phyloP scores from a whole-genome alignment of 2,888 invertebrate genomes.

The Tinea pellionella region DNA sequence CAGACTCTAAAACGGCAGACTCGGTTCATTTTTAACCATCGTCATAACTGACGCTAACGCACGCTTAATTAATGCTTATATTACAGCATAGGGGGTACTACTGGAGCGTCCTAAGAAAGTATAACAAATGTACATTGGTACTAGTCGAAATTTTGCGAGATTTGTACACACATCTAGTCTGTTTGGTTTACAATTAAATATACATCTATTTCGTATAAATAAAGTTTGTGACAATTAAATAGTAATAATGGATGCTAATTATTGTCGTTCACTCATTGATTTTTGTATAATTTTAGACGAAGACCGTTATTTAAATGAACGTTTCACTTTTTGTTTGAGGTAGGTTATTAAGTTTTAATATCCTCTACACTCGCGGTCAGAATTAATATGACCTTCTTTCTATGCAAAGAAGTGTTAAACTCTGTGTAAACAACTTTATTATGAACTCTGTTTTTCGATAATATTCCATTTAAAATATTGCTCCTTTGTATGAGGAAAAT shows the following conservation, averaged over 20 bases:
- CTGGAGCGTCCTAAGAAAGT: no score
- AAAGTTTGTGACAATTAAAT: background rate
- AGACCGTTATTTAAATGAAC: background rate
- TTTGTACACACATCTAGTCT: no score
- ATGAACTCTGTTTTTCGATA: background rate
- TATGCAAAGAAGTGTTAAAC: background rate
- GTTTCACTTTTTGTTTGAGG: constrained; percentile 3
- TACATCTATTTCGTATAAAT: background rate
- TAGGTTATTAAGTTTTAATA: background rate
- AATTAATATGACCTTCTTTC: constrained; percentile 5
- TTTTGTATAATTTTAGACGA: background rate
- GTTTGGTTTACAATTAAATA: no score
- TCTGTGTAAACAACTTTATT: background rate
- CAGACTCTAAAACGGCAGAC: no score
- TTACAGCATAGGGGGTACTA: no score
- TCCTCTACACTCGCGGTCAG: background rate
- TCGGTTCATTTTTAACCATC: no score
- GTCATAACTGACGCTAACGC: no score
- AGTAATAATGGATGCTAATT: background rate
- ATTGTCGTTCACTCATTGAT: background rate
- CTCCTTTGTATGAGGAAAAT: background rate
- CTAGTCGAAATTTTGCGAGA: no score
- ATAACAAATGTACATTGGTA: no score
- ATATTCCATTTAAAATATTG: background rate
- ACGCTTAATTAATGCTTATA: no score